Percentiles rank a stretch among this genome's conserved stretches.
Conservation (phyloP, 2,797 vertebrate species). For the Gobio occitaniae region DNA sequence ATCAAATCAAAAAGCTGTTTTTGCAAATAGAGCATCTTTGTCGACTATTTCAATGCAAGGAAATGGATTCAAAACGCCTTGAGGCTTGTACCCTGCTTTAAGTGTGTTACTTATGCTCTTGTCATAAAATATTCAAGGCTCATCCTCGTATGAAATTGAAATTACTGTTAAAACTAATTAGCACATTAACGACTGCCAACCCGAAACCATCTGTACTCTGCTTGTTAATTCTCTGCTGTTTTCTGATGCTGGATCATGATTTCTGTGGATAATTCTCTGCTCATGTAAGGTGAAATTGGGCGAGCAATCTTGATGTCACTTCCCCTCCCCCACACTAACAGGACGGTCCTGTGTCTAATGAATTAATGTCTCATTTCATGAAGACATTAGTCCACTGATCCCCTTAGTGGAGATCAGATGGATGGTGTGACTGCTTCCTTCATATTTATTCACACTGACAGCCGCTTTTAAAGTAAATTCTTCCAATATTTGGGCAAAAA, state of each 20-base stretch:
- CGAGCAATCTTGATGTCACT: constrained; percentile 15
- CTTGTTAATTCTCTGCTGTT: background rate
- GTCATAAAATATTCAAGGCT: constrained; percentile 57
- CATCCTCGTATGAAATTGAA: constrained; percentile 45
- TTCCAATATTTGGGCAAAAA: background rate
- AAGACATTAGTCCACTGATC: constrained; percentile 12
- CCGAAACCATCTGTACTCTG: background rate
- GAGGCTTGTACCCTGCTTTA: constrained; percentile 2
- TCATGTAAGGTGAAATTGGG: constrained; percentile 1
- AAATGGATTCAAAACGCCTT: constrained; percentile 48
- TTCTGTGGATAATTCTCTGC: background rate
- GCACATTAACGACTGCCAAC: constrained; percentile 6
- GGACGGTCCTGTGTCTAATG: constrained; percentile 28
- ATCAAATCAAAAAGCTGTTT: constrained; percentile 20
- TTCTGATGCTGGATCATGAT: background rate
- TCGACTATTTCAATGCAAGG: constrained; percentile 10
- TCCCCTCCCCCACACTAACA: constrained; percentile 38
- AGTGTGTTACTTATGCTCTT: constrained; percentile 6
- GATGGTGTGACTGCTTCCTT: background rate
- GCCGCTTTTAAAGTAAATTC: background rate
- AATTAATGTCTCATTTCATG: constrained; percentile 32
- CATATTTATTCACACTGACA: background rate
- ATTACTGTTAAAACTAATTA: constrained; percentile 45
- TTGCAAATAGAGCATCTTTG: constrained; percentile 42
- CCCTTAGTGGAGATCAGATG: background rate